Percentiles rank a stretch among this genome's conserved stretches.
Evolutionary conservation across 2,888 invertebrate genomes (phyloP).

Genomic region (Subacronicta megacephala): DNA sequence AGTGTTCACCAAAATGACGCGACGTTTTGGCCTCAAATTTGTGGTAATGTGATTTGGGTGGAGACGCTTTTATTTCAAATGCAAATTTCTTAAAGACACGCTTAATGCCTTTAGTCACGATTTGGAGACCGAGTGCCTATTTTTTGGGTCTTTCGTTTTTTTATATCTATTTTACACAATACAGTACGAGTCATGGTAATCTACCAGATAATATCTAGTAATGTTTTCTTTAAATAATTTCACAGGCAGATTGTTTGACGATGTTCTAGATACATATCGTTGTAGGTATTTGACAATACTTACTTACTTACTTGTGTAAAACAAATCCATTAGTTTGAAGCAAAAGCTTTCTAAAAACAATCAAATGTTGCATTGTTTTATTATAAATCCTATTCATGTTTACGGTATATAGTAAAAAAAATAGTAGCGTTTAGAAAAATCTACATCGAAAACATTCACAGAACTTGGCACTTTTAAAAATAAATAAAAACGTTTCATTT

Average conservation of each 20-base stretch:
- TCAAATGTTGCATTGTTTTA: neutral
- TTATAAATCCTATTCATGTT: neutral
- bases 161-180: slow-evolving; percentile 14
- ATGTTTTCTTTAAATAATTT: too few species aligned
- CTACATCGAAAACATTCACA: slow-evolving; percentile 21
- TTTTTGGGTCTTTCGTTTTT: slow-evolving; percentile 15
- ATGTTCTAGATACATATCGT: too few species aligned
- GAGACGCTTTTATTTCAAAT: slow-evolving; percentile 60
- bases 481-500: slow-evolving; percentile 64
- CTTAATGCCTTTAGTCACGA: slow-evolving; percentile 61
- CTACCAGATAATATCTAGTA: too few species aligned
- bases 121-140: slow-evolving; percentile 34
- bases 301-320: too few species aligned
- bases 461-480: slow-evolving; percentile 24
- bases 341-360: neutral
- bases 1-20: slow-evolving; percentile 57
- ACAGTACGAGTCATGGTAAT: slow-evolving; percentile 3
- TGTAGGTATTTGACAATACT: neutral
- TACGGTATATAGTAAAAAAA: neutral
- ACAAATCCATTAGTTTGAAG: neutral
- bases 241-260: too few species aligned
- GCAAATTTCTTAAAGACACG: slow-evolving; percentile 63
- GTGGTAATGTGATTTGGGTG: slow-evolving; percentile 60
- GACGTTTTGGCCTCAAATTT: slow-evolving; percentile 56
- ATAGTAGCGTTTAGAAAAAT: slow-evolving; percentile 27